Base-by-base conservation (phyloP, 2,888 invertebrate species). In the Microplitis deprimator region DNA sequence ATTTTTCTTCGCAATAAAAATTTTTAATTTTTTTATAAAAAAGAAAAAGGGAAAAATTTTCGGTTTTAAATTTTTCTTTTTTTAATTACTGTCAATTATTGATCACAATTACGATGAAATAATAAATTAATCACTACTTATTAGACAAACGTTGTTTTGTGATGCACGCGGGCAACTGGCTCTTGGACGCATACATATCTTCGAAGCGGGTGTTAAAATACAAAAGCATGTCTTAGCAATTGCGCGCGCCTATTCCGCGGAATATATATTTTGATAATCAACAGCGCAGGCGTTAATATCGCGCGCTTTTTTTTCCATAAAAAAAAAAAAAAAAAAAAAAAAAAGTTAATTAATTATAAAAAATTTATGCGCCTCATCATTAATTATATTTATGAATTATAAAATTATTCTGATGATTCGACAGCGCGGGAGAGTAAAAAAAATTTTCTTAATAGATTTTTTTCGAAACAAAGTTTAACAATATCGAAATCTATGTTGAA, bases 101-200 rank as follows among this genome's bases (percentile, higher is more conserved):
- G 13, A 50, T 50, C 8, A 50, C 8, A 50, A 13, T 50, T 50
- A 50, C 13, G 8, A 50, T 50, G 8, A 50, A 50, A 50, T 50
- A 50, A 50, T 50, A 50, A 50, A 50, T 50, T 8, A 50, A 13
- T 13, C 50, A 13, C 39, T 39, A 39, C n/a, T 39, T 68, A 68
- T 38, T 68, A 7, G 16, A 76, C 68, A 77, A 78, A 76, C 75
- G 77, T 68, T 78, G 77, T 81, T 70, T 79, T 79, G 76, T 78
- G 79, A 75, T 75, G 81, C 81, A 76, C 81, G 81, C 81, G 81
- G 77, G 70, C 79, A 77, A 81, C 81, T 81, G 81, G 77, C 77
- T 73, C 8, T 62, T 8, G 59, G 62, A 62, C 62, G 20, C 62
- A 62, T 50, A 8, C 13, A 50, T 50, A 62, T 17, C 62, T 20